phyloP scores from a whole-genome alignment of 2,888 invertebrate species.

The Epistrophella euchroma region DNA sequence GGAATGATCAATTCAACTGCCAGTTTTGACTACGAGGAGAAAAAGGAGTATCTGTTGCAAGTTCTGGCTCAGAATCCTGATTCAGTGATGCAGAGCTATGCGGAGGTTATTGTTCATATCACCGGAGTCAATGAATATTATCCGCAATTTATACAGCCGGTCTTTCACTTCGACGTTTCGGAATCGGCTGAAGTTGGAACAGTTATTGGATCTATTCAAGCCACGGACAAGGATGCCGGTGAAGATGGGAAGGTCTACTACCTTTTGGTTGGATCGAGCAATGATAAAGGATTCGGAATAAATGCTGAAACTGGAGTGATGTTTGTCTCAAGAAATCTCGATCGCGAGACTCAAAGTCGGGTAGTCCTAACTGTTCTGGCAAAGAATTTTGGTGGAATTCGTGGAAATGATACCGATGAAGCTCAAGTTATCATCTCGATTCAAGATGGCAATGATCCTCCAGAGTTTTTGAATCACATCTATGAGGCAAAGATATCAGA shows the following conservation, averaged over 20 bases:
- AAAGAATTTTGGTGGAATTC: conserved; percentile 96
- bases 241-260: conserved; percentile 95
- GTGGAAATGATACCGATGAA: conserved; percentile 97
- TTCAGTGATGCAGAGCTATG: conserved; percentile 90
- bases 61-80: conserved; percentile 95
- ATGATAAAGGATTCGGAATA: conserved; percentile 94
- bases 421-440: conserved; percentile 97
- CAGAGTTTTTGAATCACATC: conserved; percentile 91
- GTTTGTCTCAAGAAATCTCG: conserved; percentile 91
- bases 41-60: conserved; percentile 89
- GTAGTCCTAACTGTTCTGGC: conserved; percentile 96
- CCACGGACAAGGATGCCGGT: conserved; percentile 94
- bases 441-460: conserved; percentile 98
- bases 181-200: conserved; percentile 95
- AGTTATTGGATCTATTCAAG: conserved; percentile 93
- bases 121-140: conserved; percentile 95
- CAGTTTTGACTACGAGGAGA: conserved; percentile 95
- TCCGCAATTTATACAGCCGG: conserved; percentile 94
- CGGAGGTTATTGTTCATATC: conserved; percentile 90
- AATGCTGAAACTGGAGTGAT: conserved; percentile 93
- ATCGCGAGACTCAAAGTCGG: conserved; percentile 94
- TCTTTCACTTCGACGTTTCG: conserved; percentile 96
- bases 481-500: conserved; percentile 94
- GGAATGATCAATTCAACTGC: conserved; percentile 91
- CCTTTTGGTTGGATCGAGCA: conserved; percentile 96